Evolutionary conservation across 2,888 invertebrate genomes (phyloP).

Genomic region (Lingula anatina): DNA sequence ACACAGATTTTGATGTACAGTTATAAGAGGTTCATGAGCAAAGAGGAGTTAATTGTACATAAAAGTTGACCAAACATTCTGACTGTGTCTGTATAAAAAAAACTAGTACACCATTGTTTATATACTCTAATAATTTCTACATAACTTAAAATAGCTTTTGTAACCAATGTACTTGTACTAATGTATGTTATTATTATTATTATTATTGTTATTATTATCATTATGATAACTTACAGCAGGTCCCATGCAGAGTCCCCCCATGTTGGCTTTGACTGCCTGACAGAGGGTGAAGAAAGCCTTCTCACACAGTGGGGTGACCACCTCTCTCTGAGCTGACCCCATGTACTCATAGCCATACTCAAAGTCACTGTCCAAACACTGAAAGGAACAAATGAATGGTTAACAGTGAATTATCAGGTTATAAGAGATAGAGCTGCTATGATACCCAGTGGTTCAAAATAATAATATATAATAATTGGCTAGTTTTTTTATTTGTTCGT

Average conservation of each 20-base stretch:
- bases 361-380: slow-evolving; percentile 41
- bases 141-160: not conserved
- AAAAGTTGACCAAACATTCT: too few relatives aligned
- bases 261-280: slow-evolving; percentile 36
- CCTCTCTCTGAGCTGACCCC: slow-evolving; percentile 36
- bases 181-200: not conserved
- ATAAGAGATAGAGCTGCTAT: too few relatives aligned
- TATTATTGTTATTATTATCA: too few relatives aligned
- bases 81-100: too few relatives aligned
- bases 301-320: slow-evolving; percentile 41
- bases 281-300: slow-evolving; percentile 34
- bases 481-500: too few relatives aligned
- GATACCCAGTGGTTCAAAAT: too few relatives aligned
- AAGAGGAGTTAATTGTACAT: too few relatives aligned
- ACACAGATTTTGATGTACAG: slow-evolving; percentile 4
- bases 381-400: too few relatives aligned
- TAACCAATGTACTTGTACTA: too few relatives aligned
- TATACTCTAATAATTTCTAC: not conserved
- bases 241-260: slow-evolving; percentile 36
- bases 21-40: not conserved
- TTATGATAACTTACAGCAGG: slow-evolving; percentile 41
- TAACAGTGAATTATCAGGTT: too few relatives aligned
- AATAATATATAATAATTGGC: too few relatives aligned
- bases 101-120: not conserved
- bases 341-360: slow-evolving; percentile 49